Evolutionary conservation across 2,797 vertebrate genomes (phyloP), one percentile per base, ranked within the genome.

Genomic region (Molossus molossus): DNA sequence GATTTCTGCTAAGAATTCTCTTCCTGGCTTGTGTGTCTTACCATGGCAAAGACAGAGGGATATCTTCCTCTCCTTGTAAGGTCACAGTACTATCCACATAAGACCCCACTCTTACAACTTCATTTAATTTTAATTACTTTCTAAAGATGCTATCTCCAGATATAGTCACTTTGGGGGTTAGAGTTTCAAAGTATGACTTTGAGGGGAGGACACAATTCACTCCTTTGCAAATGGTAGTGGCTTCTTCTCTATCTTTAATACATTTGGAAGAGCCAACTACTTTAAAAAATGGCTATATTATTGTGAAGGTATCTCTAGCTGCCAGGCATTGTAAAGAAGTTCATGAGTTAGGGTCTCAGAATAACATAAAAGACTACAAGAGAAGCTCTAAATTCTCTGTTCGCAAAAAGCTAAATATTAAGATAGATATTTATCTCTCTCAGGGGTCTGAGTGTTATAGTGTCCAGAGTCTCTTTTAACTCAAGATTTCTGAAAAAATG

Each of bases 371-470:
- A 67, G 33, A 70, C 27, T 88, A 48, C 23, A 55, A 65, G 23
- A 85, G 58, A 48, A 85, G 18, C 21, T 91, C 69, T 95, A 73
- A 69, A 70, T 76, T 90, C 37, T 91, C 29, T 80, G 9, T 81
- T 60, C 60, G 80, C 70, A 72, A 62, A 86, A 94, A 91, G 21
- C 53, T 86, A n/a, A 89, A 76, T 25, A 80, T 72, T 25, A 76
- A 94, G 27, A 67, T 18, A 70, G 55, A 64, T 25, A 60, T 83
- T 76, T 90, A 29, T 89, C 67, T 90, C 23, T 57, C 55, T 87
- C 65, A n/a, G 6, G 3, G 12, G 18, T 12, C 45, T 91, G 57
- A 65, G 4, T 62, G 0, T 29, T 81, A 45, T 17, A 5, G 18
- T 9, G 80, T 91, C 57, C 40, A 55, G n/a, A 58, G 5, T 45